Conservation (phyloP, 2,888 invertebrate genomes). For the Tachina lurida region DNA sequence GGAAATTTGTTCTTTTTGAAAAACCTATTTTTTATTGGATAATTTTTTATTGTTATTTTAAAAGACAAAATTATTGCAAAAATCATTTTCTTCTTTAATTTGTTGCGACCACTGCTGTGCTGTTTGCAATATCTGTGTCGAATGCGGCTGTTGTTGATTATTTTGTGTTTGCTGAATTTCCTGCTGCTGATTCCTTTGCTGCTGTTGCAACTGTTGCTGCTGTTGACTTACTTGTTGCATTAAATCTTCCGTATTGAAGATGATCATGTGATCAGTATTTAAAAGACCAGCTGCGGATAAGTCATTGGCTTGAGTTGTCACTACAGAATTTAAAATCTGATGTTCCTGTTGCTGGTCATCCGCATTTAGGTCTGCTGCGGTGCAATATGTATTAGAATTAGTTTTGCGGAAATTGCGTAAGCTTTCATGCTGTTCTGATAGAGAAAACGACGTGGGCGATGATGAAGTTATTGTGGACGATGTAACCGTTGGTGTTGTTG, state of each 20-base stretch:
- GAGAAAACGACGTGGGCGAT: constrained; percentile 40
- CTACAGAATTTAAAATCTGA: constrained; percentile 59
- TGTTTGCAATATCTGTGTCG: constrained; percentile 47
- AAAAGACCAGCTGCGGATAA: constrained; percentile 49
- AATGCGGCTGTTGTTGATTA: constrained; percentile 26
- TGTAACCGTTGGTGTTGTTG: constrained; percentile 30
- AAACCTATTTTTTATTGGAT: constrained; percentile 17
- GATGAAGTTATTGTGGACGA: constrained; percentile 42
- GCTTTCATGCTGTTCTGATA: constrained; percentile 49
- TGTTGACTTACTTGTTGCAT: constrained; percentile 69
- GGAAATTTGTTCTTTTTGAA: not conserved
- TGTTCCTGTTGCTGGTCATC: constrained; percentile 56
- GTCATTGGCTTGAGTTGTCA: constrained; percentile 67
- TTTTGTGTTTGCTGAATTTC: constrained; percentile 24
- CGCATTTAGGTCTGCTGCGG: constrained; percentile 57
- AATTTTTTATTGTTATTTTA: constrained; percentile 3
- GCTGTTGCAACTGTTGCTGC: constrained; percentile 67
- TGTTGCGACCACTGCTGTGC: constrained; percentile 56
- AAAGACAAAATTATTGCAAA: constrained; percentile 66
- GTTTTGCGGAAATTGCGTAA: constrained; percentile 54
- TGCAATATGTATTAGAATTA: constrained; percentile 51
- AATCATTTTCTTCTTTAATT: constrained; percentile 64
- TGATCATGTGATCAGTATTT: constrained; percentile 70
- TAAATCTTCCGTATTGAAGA: constrained; percentile 71
- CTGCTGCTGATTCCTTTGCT: constrained; percentile 57